Percentiles rank a stretch among this genome's conserved stretches.
These are phyloP conservation scores for Plusia festucae DNA, from an alignment of 2,888 invertebrate genomes.

Conservation along the genomic window DNA sequence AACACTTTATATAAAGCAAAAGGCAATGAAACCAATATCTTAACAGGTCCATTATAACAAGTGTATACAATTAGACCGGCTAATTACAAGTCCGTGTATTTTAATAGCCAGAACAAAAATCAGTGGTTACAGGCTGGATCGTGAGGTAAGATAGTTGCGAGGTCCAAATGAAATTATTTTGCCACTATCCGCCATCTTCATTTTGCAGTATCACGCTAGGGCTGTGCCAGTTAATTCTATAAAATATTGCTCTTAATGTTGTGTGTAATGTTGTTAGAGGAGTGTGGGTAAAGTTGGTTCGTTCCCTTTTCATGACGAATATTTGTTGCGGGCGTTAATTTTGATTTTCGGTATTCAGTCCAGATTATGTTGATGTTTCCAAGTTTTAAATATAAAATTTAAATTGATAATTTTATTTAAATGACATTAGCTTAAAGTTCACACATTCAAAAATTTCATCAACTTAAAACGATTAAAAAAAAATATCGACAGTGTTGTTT, in stretches of 20 bases:
- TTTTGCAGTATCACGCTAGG: constrained; percentile 61
- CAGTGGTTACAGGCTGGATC: constrained; percentile 56
- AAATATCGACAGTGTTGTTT: too few relatives aligned
- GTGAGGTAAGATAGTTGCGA: constrained; percentile 57
- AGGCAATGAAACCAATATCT: constrained; percentile 32
- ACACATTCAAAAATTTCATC: too few relatives aligned
- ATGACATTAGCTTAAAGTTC: too few relatives aligned
- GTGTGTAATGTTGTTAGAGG: background rate
- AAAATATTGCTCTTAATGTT: background rate
- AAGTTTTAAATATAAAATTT: too few relatives aligned
- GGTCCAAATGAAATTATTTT: constrained; percentile 79
- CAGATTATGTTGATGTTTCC: too few relatives aligned
- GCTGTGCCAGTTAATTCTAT: constrained; percentile 38
- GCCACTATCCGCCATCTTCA: constrained; percentile 73
- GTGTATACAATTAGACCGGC: constrained; percentile 52
- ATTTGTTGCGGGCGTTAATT: too few relatives aligned
- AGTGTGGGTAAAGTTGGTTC: too few relatives aligned
- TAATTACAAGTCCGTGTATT: constrained; percentile 55
- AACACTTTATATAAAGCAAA: constrained; percentile 20
- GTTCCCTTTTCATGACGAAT: too few relatives aligned
- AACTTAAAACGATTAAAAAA: too few relatives aligned
- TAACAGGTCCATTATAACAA: constrained; percentile 42
- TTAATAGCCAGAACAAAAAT: constrained; percentile 62
- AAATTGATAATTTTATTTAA: too few relatives aligned
- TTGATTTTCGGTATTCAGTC: too few relatives aligned